Evolutionary conservation across 2,113 vertebrate genomes (phyloP), one percentile per base, ranked within the genome.

Genomic region (Zosterops borbonicus): DNA sequence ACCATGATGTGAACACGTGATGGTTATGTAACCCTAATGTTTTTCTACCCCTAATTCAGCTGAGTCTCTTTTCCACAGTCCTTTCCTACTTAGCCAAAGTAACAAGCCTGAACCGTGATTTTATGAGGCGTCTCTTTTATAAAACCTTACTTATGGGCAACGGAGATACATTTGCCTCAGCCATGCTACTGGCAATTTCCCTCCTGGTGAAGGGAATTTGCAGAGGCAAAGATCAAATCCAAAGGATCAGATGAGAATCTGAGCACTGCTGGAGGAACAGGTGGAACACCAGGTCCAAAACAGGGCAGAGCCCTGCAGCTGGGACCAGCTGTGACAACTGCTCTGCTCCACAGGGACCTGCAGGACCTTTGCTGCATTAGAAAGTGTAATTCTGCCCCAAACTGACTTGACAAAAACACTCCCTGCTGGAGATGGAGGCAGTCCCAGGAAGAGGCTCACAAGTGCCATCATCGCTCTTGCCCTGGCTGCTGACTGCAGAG

Each of bases 401-500:
- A 52, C 2, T 55, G 80, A 53, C 39, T 67, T 67, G 76, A 47
- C 46, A 77, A 50, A 70, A 62, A 24, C 71, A 42, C 1, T 3
- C 15, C 22, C 3, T 10, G 71, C 71, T 0, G 0, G 35, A 78
- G 50, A n/a, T 29, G 2, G 22, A 55, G 42, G 9, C 1, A 3
- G 64, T 11, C 63, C 87, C 70, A 47, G 78, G 18, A 20, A 14
- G 1, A 39, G 56, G 78, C 70, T 85, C 14, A 59, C 35, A 3
- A 49, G 12, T 77, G 77, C 68, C 59, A 19, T 64, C 0, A 19
- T 64, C 0, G 0, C 42, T 78, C 42, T 10, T 23, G 39, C 13
- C 28, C 53, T 33, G 56, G 20, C 37, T 0, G 0, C 52, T 44
- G 35, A 29, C 28, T 39, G 46, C 55, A 46, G 2, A 64, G 1